Conservation (phyloP, 2,113 vertebrate genomes). For the Scytalopus superciliaris region DNA sequence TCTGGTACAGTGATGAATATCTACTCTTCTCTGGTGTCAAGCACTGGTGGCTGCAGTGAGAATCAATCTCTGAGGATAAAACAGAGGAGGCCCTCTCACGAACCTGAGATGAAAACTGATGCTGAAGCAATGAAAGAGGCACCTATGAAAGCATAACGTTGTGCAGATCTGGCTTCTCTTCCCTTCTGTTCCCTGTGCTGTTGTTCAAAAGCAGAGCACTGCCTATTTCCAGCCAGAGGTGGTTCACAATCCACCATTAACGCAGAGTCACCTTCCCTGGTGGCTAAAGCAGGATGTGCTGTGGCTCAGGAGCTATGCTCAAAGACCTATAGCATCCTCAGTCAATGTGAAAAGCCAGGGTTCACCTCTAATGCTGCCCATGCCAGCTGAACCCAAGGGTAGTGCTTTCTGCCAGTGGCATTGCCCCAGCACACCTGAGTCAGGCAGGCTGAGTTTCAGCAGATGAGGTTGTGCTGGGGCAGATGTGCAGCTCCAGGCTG, state of each 20-base stretch:
- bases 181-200: not conserved
- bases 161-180: not conserved
- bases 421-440: rapidly evolving
- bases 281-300: not conserved
- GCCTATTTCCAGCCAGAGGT: not conserved
- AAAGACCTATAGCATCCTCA: not conserved
- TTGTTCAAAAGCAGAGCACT: not conserved
- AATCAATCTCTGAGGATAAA: not conserved
- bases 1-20: not conserved
- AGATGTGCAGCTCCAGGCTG: not conserved
- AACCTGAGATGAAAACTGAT: not conserved
- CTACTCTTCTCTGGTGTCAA: not conserved
- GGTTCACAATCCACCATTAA: not conserved
- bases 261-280: not conserved
- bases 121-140: not conserved
- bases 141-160: not conserved
- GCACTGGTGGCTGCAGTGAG: not conserved
- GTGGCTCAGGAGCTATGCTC: not conserved
- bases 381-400: not conserved
- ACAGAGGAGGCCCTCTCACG: not conserved
- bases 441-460: not conserved
- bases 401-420: not conserved
- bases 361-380: rapidly evolving
- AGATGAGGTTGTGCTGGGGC: not conserved
- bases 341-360: rapidly evolving